phyloP scores from a whole-genome alignment of 2,113 vertebrate genomes.

The Cyanoderma ruficeps region DNA sequence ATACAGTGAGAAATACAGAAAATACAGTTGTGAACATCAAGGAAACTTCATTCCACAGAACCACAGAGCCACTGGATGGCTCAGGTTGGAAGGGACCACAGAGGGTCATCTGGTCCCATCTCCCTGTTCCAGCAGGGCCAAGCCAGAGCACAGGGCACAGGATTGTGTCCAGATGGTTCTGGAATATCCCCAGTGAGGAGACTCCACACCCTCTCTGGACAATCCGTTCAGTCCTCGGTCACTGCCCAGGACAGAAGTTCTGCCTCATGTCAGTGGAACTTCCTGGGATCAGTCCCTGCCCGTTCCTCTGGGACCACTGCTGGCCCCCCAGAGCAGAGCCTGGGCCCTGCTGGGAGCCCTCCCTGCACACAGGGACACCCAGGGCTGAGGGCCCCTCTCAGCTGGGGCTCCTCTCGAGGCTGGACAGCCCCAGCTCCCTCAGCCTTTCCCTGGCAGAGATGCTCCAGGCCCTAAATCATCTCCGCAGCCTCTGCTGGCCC shows the following conservation, averaged over 20 bases:
- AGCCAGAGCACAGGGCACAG: not conserved
- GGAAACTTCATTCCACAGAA: not conserved
- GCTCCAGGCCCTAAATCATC: not conserved
- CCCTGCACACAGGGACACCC: not conserved
- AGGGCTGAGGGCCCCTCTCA: not conserved
- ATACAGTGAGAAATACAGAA: not conserved
- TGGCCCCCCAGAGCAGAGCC: not conserved
- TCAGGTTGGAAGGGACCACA: not conserved
- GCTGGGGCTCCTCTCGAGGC: not conserved
- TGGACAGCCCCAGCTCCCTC: not conserved
- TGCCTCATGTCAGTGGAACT: not conserved
- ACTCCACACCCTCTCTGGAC: not conserved
- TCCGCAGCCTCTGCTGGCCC: rapidly evolving
- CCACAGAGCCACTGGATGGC: not conserved
- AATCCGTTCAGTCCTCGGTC: rapidly evolving
- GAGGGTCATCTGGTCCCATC: not conserved
- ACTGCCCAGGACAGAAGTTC: not conserved
- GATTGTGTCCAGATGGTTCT: not conserved
- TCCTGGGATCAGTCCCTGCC: not conserved
- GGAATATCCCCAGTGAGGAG: not conserved
- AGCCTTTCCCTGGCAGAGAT: not conserved
- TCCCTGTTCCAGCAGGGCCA: not conserved
- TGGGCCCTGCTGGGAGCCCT: not conserved
- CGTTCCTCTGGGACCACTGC: not conserved
- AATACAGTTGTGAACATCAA: not conserved